phyloP scores from a whole-genome alignment of 2,113 vertebrate genomes.

The Cyanistes caeruleus region DNA sequence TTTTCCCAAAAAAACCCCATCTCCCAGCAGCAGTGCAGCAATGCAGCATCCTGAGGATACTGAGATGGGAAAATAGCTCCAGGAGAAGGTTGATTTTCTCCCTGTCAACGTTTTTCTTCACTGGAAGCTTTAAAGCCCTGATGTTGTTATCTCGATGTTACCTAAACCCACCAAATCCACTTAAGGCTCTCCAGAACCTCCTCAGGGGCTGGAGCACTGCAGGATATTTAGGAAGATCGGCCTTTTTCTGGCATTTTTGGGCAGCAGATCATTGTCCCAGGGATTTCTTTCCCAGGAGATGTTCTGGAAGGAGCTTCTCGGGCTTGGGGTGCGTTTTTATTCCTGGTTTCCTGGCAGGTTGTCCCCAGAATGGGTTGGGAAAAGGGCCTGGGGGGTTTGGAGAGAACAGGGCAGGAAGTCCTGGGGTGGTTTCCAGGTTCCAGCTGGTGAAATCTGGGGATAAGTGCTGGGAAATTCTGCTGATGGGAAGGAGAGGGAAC shows the following conservation, averaged over 20 bases:
- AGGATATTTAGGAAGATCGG: not conserved
- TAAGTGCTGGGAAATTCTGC: not conserved
- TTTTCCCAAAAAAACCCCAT: not conserved
- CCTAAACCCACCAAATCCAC: constrained; percentile 42
- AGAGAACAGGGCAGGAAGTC: not conserved
- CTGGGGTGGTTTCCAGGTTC: not conserved
- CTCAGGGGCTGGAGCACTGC: not conserved
- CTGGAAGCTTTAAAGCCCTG: not conserved
- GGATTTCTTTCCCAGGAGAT: not conserved
- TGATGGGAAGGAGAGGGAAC: not conserved
- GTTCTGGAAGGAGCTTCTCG: not conserved
- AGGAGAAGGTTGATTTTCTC: not conserved
- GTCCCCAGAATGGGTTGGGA: not conserved
- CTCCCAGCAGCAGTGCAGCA: not conserved
- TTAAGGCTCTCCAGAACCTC: not conserved
- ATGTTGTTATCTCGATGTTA: not conserved
- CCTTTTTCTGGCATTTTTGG: not conserved
- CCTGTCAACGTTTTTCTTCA: not conserved
- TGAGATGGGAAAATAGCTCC: not conserved
- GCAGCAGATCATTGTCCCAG: not conserved
- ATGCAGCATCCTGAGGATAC: not conserved
- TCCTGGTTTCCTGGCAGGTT: not conserved
- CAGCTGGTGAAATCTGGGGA: rapidly evolving
- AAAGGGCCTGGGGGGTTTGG: not conserved
- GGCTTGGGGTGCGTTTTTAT: not conserved